Percentiles rank a stretch among this genome's conserved stretches.
Conservation (phyloP, 2,113 vertebrate species). For the Cheilinus undulatus region DNA sequence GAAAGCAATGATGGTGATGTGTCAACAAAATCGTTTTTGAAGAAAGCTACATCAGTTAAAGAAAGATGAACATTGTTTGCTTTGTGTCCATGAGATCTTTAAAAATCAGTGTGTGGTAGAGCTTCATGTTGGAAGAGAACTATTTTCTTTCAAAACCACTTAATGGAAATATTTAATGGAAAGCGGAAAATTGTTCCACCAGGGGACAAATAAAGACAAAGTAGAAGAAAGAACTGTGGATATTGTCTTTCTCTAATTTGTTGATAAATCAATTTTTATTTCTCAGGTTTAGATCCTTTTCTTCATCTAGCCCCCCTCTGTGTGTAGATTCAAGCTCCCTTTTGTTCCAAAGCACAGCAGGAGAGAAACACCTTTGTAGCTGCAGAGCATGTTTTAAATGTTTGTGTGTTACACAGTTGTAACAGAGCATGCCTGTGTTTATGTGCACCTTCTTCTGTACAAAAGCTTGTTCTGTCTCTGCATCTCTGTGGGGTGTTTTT, state of each 20-base stretch:
- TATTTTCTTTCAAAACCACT: too few species aligned
- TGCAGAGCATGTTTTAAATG: conserved; percentile 16
- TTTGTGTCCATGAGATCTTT: not conserved
- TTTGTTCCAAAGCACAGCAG: conserved; percentile 49
- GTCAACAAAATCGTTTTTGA: too few species aligned
- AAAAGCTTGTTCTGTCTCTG: conserved; percentile 11
- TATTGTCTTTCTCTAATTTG: conserved; percentile 3
- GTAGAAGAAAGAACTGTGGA: not conserved
- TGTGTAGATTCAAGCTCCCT: conserved; percentile 28
- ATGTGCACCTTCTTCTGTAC: conserved; percentile 20
- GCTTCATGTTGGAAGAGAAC: not conserved
- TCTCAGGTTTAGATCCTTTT: not conserved
- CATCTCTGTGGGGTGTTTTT: conserved; percentile 37
- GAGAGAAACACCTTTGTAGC: conserved; percentile 21
- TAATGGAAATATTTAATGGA: not conserved
- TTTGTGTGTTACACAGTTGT: conserved; percentile 10
- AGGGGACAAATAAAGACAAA: not conserved
- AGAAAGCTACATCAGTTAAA: too few species aligned
- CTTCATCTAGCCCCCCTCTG: not conserved
- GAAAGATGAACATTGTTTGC: too few species aligned
- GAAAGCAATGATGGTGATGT: too few species aligned
- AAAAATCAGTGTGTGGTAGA: not conserved
- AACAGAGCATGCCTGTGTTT: not conserved
- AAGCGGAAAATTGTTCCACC: not conserved
- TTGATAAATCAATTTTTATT: conserved; percentile 6